Conservation (phyloP, 2,888 invertebrate genomes). For the Hartigia nigra region DNA sequence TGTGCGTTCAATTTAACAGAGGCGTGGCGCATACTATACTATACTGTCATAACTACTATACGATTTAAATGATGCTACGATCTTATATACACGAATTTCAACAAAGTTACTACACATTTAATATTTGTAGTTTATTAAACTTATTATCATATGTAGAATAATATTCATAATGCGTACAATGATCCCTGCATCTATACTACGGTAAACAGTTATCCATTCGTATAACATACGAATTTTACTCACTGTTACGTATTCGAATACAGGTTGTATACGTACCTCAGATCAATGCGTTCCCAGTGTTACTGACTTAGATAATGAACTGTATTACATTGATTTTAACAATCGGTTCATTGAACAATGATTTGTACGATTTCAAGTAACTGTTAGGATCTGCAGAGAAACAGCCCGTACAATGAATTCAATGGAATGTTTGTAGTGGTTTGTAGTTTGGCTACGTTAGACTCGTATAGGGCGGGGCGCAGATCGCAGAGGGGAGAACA, state of each 20-base stretch:
- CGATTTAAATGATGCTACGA: not conserved
- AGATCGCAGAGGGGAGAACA: not conserved
- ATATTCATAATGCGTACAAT: not conserved
- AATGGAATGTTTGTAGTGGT: constrained; percentile 15
- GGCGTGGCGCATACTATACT: constrained; percentile 30
- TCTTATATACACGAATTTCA: not conserved
- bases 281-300: not conserved
- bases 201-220: not conserved
- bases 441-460: constrained; percentile 33
- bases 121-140: not conserved
- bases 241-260: not conserved
- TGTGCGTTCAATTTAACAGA: constrained; percentile 6
- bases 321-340: not conserved
- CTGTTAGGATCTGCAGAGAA: not conserved
- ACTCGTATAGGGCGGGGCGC: constrained; percentile 51
- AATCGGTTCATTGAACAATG: not conserved
- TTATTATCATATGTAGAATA: not conserved
- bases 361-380: not conserved
- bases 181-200: not conserved
- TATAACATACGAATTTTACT: not conserved
- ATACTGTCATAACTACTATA: not conserved
- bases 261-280: not conserved
- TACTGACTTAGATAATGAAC: not conserved
- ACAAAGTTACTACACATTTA: not conserved
- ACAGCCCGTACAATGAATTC: not conserved